Percentiles rank a stretch among this genome's conserved stretches.
Evolutionary conservation across 2,113 vertebrate species (phyloP).

Genomic region (Crypturellus undulatus): DNA sequence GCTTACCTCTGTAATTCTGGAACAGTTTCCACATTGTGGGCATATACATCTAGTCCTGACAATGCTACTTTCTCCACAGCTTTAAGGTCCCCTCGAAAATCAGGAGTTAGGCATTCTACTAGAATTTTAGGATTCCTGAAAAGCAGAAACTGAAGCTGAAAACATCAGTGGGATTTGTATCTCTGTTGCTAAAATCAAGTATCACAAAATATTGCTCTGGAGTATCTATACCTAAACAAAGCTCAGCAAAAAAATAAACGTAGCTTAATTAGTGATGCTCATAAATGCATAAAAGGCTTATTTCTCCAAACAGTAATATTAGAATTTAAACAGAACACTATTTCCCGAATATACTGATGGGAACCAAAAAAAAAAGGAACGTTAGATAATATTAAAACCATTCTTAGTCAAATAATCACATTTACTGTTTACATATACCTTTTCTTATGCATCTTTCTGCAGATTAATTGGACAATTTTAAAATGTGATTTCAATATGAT

Average conservation of each 20-base stretch:
- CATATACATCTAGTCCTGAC: conserved; percentile 95
- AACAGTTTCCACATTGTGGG: conserved; percentile 97
- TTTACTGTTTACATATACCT: neutral
- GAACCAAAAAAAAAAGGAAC: neutral
- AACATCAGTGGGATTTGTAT: rapidly evolving
- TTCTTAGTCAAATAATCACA: neutral
- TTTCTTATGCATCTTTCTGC: neutral
- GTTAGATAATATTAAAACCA: neutral
- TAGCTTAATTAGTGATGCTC: neutral
- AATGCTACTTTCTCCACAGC: conserved; percentile 87
- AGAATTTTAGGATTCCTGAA: conserved; percentile 87
- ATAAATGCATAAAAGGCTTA: neutral
- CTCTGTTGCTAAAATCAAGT: neutral
- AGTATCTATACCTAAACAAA: neutral
- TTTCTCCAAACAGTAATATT: neutral
- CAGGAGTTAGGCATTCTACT: conserved; percentile 96
- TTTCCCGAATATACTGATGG: neutral
- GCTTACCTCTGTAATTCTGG: conserved; percentile 89
- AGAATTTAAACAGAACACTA: neutral
- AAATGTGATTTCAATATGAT: neutral
- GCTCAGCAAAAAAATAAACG: neutral
- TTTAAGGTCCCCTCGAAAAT: conserved; percentile 91
- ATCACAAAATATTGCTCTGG: neutral
- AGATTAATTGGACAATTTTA: neutral
- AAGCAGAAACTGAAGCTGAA: neutral